Conservation (phyloP, 2,797 vertebrate genomes). For the Ispidina picta region DNA sequence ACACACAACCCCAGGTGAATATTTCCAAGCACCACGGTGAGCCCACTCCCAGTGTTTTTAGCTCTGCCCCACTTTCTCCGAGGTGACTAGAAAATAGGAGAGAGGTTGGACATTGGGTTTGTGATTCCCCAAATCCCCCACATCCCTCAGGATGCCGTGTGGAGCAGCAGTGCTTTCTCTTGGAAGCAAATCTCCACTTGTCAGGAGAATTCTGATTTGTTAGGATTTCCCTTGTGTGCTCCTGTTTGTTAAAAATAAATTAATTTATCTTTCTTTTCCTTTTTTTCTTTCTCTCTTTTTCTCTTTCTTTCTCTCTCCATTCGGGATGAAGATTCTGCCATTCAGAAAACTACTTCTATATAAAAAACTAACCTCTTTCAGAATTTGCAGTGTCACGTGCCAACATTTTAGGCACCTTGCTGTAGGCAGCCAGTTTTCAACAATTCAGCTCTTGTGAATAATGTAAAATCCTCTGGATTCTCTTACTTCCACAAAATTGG, state of each 20-base stretch:
- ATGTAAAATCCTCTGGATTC: constrained; percentile 9
- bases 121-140: background rate
- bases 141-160: background rate
- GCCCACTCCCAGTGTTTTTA: background rate
- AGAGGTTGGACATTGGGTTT: background rate
- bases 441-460: background rate
- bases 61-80: background rate
- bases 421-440: background rate
- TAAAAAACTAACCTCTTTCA: background rate
- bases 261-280: too few relatives aligned
- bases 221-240: background rate
- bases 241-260: background rate
- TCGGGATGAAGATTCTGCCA: background rate
- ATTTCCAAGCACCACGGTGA: background rate
- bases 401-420: background rate
- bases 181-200: background rate
- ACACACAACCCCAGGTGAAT: fast-evolving
- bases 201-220: background rate
- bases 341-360: background rate
- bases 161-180: constrained; percentile 15
- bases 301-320: background rate
- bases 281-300: too few relatives aligned
- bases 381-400: background rate
- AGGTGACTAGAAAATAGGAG: background rate
- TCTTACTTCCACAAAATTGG: constrained; percentile 6